A percentile compares a stretch with the other conserved stretches of the same genome.
phyloP scores from a whole-genome alignment of 2,888 invertebrate species.

The Chirona hameri region DNA sequence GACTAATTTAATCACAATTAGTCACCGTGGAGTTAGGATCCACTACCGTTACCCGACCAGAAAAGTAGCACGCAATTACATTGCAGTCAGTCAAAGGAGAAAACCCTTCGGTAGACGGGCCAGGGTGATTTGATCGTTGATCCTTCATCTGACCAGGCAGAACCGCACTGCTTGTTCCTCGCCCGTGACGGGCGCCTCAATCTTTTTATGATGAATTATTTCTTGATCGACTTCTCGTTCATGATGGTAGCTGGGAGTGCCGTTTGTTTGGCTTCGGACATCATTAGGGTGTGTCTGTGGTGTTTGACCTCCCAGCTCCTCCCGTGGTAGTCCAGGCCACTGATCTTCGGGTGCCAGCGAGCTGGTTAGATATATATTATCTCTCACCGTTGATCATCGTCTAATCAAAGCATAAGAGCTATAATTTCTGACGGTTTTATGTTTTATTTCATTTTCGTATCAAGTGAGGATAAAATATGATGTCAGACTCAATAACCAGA shows the following conservation, averaged over 20 bases:
- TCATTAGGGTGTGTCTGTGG: background rate
- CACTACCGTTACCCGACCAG: background rate
- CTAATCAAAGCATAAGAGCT: too few relatives aligned
- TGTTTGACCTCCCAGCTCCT: background rate
- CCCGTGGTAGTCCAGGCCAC: too few relatives aligned
- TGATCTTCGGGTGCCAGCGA: background rate
- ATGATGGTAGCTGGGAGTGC: background rate
- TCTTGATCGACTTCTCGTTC: background rate
- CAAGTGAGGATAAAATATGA: too few relatives aligned
- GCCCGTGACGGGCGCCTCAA: too few relatives aligned
- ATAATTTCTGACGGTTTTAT: too few relatives aligned
- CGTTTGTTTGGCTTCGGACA: background rate
- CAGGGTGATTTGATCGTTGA: too few relatives aligned
- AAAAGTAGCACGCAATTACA: background rate
- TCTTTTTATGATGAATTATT: background rate
- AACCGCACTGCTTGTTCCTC: too few relatives aligned
- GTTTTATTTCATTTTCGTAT: too few relatives aligned
- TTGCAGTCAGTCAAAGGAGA: background rate
- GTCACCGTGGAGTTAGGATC: background rate
- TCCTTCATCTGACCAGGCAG: background rate
- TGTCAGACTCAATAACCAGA: too few relatives aligned
- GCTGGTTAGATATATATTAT: background rate
- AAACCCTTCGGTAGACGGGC: too few relatives aligned
- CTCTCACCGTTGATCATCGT: background rate
- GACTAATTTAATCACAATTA: slow-evolving; percentile 12